Conservation (phyloP, 2,797 vertebrate genomes). For the Propithecus perrieri region DNA sequence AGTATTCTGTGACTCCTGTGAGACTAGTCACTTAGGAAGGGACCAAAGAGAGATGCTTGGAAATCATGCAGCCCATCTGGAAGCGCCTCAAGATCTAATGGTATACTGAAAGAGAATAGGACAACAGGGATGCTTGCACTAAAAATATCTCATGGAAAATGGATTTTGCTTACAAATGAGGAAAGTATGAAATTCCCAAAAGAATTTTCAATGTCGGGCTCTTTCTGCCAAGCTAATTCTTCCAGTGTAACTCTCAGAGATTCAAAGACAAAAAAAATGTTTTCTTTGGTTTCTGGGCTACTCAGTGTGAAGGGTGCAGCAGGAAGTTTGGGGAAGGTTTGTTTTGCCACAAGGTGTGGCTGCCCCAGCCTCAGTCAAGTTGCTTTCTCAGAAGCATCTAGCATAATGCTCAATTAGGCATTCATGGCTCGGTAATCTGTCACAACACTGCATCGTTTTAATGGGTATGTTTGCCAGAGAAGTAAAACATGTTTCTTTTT, state of each 20-base stretch:
- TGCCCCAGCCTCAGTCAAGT: neutral
- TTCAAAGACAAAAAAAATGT: slow-evolving; percentile 21
- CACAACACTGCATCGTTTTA: slow-evolving; percentile 75
- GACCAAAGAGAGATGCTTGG: slow-evolving; percentile 76
- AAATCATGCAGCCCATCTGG: slow-evolving; percentile 82
- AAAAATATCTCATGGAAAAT: slow-evolving; percentile 84
- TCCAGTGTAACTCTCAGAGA: slow-evolving; percentile 8
- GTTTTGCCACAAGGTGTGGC: neutral
- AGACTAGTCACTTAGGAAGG: slow-evolving; percentile 72
- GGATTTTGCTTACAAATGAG: slow-evolving; percentile 80
- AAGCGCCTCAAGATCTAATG: slow-evolving; percentile 79
- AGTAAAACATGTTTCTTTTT: slow-evolving; percentile 62
- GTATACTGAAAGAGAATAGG: slow-evolving; percentile 79
- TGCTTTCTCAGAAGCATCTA: slow-evolving; percentile 53
- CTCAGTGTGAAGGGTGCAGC: neutral
- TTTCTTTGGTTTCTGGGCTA: slow-evolving; percentile 30
- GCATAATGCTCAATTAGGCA: slow-evolving; percentile 67
- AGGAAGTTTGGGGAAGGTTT: neutral
- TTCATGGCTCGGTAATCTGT: slow-evolving; percentile 77
- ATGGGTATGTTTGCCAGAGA: slow-evolving; percentile 74
- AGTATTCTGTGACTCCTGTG: slow-evolving; percentile 65
- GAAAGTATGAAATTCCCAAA: slow-evolving; percentile 79
- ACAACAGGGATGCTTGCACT: slow-evolving; percentile 76
- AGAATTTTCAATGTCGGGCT: slow-evolving; percentile 75
- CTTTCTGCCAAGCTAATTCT: slow-evolving; percentile 70